phyloP scores from a whole-genome alignment of 2,888 invertebrate species.

The Aporophyla lueneburgensis region DNA sequence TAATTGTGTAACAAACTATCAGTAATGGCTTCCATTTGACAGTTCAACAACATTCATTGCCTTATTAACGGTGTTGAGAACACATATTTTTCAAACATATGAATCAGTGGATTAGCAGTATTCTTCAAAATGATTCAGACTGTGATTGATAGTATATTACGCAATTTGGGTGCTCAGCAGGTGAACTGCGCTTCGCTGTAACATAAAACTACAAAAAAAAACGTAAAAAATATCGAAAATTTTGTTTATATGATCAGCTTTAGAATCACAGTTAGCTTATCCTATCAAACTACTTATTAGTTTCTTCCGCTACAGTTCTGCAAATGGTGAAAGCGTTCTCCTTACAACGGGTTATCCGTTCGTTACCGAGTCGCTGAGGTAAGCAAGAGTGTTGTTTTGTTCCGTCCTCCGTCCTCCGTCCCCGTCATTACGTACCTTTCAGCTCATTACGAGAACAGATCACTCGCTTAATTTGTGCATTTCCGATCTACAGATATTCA shows the following conservation, averaged over 20 bases:
- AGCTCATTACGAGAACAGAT: slow-evolving; percentile 90
- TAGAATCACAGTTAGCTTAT: not conserved
- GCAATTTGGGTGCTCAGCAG: too few species aligned
- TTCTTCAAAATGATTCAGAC: too few species aligned
- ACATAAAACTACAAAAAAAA: not conserved
- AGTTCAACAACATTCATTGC: too few species aligned
- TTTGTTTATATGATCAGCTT: not conserved
- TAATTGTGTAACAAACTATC: too few species aligned
- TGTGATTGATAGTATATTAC: too few species aligned
- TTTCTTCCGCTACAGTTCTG: slow-evolving; percentile 10
- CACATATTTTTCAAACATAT: too few species aligned
- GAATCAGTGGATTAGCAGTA: too few species aligned
- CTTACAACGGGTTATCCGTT: slow-evolving; percentile 68
- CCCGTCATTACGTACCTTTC: slow-evolving; percentile 88
- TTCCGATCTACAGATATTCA: slow-evolving; percentile 90
- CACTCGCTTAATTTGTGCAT: slow-evolving; percentile 91
- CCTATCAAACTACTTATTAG: not conserved
- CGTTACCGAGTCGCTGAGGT: slow-evolving; percentile 85
- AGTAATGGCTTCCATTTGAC: too few species aligned
- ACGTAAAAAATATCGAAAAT: too few species aligned
- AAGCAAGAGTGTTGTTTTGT: slow-evolving; percentile 89
- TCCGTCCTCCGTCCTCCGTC: slow-evolving; percentile 77
- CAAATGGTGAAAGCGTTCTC: slow-evolving; percentile 72
- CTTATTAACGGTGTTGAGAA: too few species aligned
- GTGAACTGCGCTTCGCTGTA: not conserved